These are phyloP conservation scores for Aethina tumida DNA, from an alignment of 1,140 invertebrate species.

Conservation along the genomic window DNA sequence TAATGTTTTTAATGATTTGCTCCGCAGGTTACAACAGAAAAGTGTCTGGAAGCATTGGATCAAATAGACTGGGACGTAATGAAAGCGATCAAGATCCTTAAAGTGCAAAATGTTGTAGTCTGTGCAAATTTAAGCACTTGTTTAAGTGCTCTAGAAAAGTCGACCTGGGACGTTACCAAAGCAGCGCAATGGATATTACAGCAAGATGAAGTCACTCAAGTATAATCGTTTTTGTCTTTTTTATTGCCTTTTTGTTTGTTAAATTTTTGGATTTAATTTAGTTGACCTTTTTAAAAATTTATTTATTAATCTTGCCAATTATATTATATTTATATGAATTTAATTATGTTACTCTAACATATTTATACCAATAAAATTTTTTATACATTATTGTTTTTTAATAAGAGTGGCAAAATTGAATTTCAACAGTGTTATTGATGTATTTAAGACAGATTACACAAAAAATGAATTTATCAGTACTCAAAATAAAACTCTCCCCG, in stretches of 20 bases:
- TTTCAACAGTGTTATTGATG: too few relatives aligned
- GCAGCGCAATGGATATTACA: conserved; percentile 35
- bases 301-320: too few relatives aligned
- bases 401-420: too few relatives aligned
- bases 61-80: conserved; percentile 82
- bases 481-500: too few relatives aligned
- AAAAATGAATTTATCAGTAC: too few relatives aligned
- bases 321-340: too few relatives aligned
- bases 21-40: conserved; percentile 59
- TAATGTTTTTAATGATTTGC: conserved; percentile 3
- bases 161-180: conserved; percentile 34
- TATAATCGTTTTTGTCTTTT: conserved; percentile 15
- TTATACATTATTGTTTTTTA: too few relatives aligned
- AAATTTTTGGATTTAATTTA: too few relatives aligned
- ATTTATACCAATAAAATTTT: too few relatives aligned
- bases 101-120: conserved; percentile 58
- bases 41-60: conserved; percentile 71
- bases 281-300: too few relatives aligned
- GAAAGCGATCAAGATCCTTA: conserved; percentile 77
- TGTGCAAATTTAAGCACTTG: conserved; percentile 33
- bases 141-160: conserved; percentile 30
- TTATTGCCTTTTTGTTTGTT: background rate
- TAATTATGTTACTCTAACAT: too few relatives aligned
- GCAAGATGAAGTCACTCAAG: conserved; percentile 34
- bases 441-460: too few relatives aligned